Percentiles rank a stretch among this genome's conserved stretches.
Conservation (phyloP, 2,888 invertebrate species). For the Hypomecis atomaria region DNA sequence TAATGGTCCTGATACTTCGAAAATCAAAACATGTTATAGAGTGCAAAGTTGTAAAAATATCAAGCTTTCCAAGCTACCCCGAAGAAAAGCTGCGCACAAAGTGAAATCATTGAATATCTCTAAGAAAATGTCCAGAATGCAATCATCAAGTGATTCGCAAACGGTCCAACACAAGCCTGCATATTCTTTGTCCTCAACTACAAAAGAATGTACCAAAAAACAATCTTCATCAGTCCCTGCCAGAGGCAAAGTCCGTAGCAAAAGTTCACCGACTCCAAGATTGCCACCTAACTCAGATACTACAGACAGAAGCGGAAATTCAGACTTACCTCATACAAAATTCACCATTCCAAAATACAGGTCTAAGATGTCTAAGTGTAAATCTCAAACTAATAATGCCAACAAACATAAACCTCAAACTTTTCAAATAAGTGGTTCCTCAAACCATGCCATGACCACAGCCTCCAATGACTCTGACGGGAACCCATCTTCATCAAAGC, state of each 20-base stretch:
- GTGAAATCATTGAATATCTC: conserved; percentile 77
- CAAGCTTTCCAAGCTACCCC: conserved; percentile 41
- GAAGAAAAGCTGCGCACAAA: conserved; percentile 67
- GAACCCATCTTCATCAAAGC: conserved; percentile 37
- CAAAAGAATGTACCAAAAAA: conserved; percentile 43
- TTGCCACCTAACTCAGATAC: conserved; percentile 32
- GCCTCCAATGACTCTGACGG: conserved; percentile 56
- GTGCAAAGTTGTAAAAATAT: conserved; percentile 29
- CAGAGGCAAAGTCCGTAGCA: conserved; percentile 50
- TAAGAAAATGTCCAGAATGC: conserved; percentile 54
- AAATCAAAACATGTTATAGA: conserved; percentile 27
- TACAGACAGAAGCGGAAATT: conserved; percentile 34
- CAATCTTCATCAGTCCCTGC: conserved; percentile 22
- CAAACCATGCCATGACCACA: conserved; percentile 42
- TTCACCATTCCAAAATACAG: conserved; percentile 8
- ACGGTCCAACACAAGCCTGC: conserved; percentile 26
- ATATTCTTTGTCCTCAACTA: conserved; percentile 51
- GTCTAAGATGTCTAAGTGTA: conserved; percentile 21
- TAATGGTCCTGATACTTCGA: conserved; percentile 26
- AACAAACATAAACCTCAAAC: conserved; percentile 12
- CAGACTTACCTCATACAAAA: conserved; percentile 31
- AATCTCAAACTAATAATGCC: conserved; percentile 18
- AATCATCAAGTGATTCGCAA: conserved; percentile 32
- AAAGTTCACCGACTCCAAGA: conserved; percentile 59
- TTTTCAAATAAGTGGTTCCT: conserved; percentile 16